These are phyloP conservation scores for Helarctos malayanus DNA, from an alignment of 2,797 vertebrate genomes.

Conservation along the genomic window DNA sequence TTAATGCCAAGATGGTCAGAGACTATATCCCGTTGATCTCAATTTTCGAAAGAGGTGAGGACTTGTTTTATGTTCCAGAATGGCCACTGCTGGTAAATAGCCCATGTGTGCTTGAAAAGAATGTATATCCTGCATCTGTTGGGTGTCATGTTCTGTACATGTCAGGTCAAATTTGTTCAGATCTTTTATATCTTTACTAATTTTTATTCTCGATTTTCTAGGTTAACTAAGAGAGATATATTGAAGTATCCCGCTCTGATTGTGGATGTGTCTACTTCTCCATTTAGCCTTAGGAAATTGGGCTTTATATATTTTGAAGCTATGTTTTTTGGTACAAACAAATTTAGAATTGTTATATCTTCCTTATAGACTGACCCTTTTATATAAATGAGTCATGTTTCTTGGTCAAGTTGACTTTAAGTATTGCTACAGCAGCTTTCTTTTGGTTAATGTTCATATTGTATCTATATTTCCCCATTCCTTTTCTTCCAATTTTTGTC, in stretches of 20 bases:
- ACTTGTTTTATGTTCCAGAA: constrained; percentile 31
- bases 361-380: not conserved
- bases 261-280: not conserved
- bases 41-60: constrained; percentile 47
- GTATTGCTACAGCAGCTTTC: not conserved
- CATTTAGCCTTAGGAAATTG: constrained; percentile 20
- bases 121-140: not conserved
- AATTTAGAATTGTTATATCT: not conserved
- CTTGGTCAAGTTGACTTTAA: not conserved
- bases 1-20: constrained; percentile 12
- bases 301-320: not conserved
- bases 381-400: not conserved
- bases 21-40: constrained; percentile 19
- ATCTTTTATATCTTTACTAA: not conserved
- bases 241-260: not conserved
- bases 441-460: not conserved
- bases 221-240: not conserved
- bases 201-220: constrained; percentile 14
- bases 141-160: not conserved
- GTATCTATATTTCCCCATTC: not conserved
- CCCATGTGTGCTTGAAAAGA: not conserved
- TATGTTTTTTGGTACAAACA: not conserved
- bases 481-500: not conserved
- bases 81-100: not conserved
- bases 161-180: not conserved